Percentiles rank a stretch among this genome's conserved stretches.
These are phyloP conservation scores for Sepiola atlantica DNA, from an alignment of 2,888 invertebrate species.

Conservation along the genomic window DNA sequence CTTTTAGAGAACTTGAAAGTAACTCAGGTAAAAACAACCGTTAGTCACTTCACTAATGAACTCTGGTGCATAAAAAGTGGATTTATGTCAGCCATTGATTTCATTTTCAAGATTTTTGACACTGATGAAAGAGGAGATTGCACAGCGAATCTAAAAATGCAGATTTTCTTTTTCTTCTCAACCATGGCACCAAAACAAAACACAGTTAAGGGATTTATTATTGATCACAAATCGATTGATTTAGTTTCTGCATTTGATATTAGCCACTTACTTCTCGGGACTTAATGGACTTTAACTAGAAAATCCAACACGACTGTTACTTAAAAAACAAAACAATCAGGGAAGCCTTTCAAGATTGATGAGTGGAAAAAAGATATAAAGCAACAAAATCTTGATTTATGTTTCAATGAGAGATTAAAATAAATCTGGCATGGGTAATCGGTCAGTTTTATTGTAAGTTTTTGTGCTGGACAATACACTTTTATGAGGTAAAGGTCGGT, in stretches of 20 bases:
- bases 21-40: neutral
- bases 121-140: neutral
- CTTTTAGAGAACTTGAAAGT: too few species aligned
- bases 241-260: slow-evolving; percentile 15
- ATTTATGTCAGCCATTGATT: neutral
- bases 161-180: too few species aligned
- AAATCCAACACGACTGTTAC: neutral
- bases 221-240: neutral
- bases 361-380: too few species aligned
- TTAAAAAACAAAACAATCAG: neutral
- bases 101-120: neutral
- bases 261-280: neutral
- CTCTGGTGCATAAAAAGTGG: neutral
- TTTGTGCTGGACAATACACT: too few species aligned
- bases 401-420: too few species aligned
- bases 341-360: too few species aligned
- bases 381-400: too few species aligned
- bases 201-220: neutral
- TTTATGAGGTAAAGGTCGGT: too few species aligned
- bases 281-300: neutral
- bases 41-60: neutral
- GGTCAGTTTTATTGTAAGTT: too few species aligned
- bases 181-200: neutral
- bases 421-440: too few species aligned
- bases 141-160: neutral